A percentile compares a stretch with the other conserved stretches of the same genome.
Evolutionary conservation across 2,113 vertebrate species (phyloP).

Genomic region (Geococcyx californianus): DNA sequence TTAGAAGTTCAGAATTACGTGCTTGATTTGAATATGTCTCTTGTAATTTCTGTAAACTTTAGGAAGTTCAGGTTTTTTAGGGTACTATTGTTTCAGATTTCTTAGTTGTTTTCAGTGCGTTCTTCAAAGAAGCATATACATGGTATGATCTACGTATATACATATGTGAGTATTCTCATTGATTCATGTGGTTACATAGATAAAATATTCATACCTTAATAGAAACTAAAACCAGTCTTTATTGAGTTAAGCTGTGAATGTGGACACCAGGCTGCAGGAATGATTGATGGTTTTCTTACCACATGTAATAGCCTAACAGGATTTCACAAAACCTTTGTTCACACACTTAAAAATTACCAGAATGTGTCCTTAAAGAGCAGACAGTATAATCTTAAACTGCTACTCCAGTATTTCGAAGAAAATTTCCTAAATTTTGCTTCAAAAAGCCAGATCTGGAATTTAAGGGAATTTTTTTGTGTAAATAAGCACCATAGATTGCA

Average conservation of each 20-base stretch:
- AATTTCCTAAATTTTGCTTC: not conserved
- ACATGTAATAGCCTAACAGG: conserved; percentile 38
- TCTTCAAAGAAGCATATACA: not conserved
- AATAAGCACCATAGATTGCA: not conserved
- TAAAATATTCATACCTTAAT: conserved; percentile 68
- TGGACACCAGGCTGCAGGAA: conserved; percentile 44
- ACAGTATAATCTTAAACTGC: not conserved
- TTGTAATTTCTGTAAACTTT: not conserved
- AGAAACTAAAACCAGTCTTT: conserved; percentile 55
- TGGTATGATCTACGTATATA: not conserved
- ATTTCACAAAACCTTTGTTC: conserved; percentile 67
- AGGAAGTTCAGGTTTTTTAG: not conserved
- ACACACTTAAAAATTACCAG: conserved; percentile 38
- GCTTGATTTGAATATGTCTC: not conserved
- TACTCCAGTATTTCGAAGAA: not conserved
- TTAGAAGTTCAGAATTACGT: not conserved
- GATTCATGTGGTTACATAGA: conserved; percentile 17
- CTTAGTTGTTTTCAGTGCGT: not conserved
- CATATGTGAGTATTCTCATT: not conserved
- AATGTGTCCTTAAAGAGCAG: conserved; percentile 3
- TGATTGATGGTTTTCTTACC: conserved; percentile 69
- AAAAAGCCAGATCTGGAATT: not conserved
- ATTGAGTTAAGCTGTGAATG: conserved; percentile 65
- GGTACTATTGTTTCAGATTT: not conserved
- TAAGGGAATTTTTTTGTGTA: not conserved